A percentile compares a stretch with the other conserved stretches of the same genome.
Evolutionary conservation across 2,797 vertebrate species (phyloP).

Genomic region (Catostomus latipinnis): DNA sequence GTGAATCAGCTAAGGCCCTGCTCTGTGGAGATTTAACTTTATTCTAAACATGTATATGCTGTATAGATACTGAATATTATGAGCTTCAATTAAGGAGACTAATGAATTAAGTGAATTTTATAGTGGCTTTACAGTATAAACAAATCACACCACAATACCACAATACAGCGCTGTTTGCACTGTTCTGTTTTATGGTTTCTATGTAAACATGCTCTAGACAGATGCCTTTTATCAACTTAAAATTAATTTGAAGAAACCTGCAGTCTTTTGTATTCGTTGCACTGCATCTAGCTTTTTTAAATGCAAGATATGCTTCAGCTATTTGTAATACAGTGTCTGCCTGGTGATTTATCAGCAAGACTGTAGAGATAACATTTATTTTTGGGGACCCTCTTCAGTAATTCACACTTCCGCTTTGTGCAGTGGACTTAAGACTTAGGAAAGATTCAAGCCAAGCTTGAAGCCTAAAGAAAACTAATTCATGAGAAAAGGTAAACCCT

Average conservation of each 20-base stretch:
- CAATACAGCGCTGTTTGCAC: slow-evolving; percentile 8
- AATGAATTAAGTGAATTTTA: slow-evolving; percentile 4
- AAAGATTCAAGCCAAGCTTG: slow-evolving; percentile 34
- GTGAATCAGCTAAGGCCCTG: neutral
- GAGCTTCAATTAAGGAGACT: neutral
- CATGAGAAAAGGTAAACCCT: slow-evolving; percentile 27
- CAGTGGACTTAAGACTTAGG: slow-evolving; percentile 39
- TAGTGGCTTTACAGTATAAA: neutral
- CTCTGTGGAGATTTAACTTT: neutral
- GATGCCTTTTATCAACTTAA: too few species aligned
- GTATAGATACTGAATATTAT: neutral
- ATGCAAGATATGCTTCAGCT: neutral
- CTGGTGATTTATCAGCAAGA: slow-evolving; percentile 12
- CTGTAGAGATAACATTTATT: neutral
- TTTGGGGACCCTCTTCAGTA: slow-evolving; percentile 9
- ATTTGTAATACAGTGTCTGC: neutral
- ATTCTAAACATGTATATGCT: neutral
- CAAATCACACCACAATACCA: neutral
- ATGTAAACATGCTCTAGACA: too few species aligned
- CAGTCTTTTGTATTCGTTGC: neutral
- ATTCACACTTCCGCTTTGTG: slow-evolving; percentile 49
- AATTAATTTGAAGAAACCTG: too few species aligned
- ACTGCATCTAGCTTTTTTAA: neutral
- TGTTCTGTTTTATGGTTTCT: neutral
- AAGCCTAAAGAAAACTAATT: slow-evolving; percentile 1